Base-by-base conservation (phyloP, 2,113 vertebrate species). In the Motacilla tschutschensis region DNA sequence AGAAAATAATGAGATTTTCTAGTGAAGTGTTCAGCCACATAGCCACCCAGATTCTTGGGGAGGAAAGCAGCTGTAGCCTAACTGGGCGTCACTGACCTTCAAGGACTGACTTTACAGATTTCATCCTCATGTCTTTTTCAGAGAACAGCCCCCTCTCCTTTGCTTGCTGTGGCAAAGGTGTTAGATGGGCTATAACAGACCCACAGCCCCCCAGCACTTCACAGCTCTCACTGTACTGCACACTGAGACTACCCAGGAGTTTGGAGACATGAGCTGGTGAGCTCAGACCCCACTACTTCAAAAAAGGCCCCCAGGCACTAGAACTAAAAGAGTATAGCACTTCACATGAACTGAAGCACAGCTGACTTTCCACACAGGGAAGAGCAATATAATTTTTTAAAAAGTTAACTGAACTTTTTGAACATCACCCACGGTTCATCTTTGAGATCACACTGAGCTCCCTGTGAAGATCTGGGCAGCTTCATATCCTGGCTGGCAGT, bases 351-450 rank as follows among this genome's bases (percentile, higher is more conserved):
- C 74, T 81, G 40, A 93, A 89, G 82, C 79, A 78, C 38, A 58
- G 70, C 76, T 88, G 85, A 93, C 91, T 89, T 92, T 79, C 55
- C 59, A 58, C 36, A 8, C 59, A 73, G 55, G 59, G 35, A 77
- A 95, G 80, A 89, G 74, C 31, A 91, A 94, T 78, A 81, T 87
- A 73, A 86, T 85, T 91, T 93, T 92, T 93, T 38, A 2, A 15
- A 79, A 94, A 92, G 83, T 92, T 93, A 94, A 92, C 82, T 12
- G 85, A 92, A 89, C 43, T 89, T 94, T 90, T 77, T 95, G 89
- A 95, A 93, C 85, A 89, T 84, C 80, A 53, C 77, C 77, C 79
- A 18, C 15, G 17, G 94, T 87, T 95, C 88, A 66, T 88, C 79
- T 92, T 40, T 81, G 70, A 92, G 89, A 91, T 89, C 70, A 65